These are phyloP conservation scores for Trinorchestia longiramus DNA, from an alignment of 1,140 invertebrate species.

Conservation along the genomic window DNA sequence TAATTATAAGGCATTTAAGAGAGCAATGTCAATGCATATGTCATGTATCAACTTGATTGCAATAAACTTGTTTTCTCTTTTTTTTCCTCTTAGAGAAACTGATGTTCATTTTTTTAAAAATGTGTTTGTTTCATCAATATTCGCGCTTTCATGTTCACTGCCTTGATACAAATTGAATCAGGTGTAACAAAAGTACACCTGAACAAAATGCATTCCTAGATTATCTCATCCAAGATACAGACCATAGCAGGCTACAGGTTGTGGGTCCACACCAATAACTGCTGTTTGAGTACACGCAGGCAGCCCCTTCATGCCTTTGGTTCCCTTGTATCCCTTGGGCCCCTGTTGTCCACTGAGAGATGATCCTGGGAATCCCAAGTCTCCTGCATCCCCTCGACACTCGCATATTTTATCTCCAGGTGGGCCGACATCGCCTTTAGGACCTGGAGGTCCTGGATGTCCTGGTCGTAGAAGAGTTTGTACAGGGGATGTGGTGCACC, in stretches of 20 bases:
- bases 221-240: not conserved
- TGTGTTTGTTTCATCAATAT: not conserved
- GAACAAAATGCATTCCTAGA: not conserved
- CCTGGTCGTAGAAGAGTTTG: not conserved
- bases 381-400: slow-evolving; percentile 31
- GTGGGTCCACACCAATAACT: not conserved
- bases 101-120: not conserved
- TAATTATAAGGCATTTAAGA: too few relatives aligned
- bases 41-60: too few relatives aligned
- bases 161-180: not conserved
- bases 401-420: slow-evolving; percentile 31
- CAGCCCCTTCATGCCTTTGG: slow-evolving; percentile 18
- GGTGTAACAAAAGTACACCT: not conserved
- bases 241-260: slow-evolving; percentile 22
- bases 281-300: not conserved
- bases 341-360: slow-evolving; percentile 52
- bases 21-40: too few relatives aligned
- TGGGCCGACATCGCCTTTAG: slow-evolving; percentile 47
- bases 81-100: too few relatives aligned
- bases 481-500: slow-evolving; percentile 9
- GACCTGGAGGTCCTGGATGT: slow-evolving; percentile 8
- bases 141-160: not conserved
- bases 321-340: slow-evolving; percentile 49
- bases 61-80: too few relatives aligned
- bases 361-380: not conserved